A percentile compares a stretch with the other conserved stretches of the same genome.
phyloP scores from a whole-genome alignment of 2,113 vertebrate genomes.

The Hiodon alosoides region DNA sequence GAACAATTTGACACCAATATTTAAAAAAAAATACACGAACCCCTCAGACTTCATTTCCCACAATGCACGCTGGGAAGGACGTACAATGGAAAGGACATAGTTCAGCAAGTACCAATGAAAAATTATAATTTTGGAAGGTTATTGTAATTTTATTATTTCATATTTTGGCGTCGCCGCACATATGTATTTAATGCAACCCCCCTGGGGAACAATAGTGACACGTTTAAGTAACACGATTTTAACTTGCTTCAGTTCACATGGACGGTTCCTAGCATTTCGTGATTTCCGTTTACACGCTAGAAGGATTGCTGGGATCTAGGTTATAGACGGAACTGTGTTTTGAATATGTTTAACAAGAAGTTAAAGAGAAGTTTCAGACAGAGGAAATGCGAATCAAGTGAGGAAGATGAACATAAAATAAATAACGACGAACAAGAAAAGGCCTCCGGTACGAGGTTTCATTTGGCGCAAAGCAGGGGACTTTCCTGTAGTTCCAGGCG shows the following conservation, averaged over 20 bases:
- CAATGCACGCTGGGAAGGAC: slow-evolving; percentile 10
- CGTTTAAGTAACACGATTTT: too few relatives aligned
- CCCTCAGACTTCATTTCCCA: slow-evolving; percentile 31
- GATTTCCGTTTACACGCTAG: background rate
- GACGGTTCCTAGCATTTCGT: background rate
- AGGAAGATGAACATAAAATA: slow-evolving; percentile 40
- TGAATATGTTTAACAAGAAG: slow-evolving; percentile 61
- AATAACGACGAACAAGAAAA: background rate
- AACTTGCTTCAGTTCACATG: too few relatives aligned
- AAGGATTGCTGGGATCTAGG: background rate
- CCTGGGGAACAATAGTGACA: background rate
- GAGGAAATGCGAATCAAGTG: slow-evolving; percentile 54
- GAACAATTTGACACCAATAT: background rate
- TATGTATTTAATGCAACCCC: background rate
- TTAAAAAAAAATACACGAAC: background rate
- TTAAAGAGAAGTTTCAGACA: slow-evolving; percentile 56
- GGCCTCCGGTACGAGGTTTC: slow-evolving; percentile 12
- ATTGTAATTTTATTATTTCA: background rate
- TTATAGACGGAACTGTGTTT: background rate
- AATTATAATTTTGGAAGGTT: background rate
- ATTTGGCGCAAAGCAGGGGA: slow-evolving; percentile 40
- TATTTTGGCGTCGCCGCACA: background rate
- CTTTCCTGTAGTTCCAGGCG: slow-evolving; percentile 51
- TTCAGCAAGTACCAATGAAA: background rate
- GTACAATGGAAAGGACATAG: background rate